phyloP scores from a whole-genome alignment of 2,797 vertebrate genomes.

The Rhinophrynus dorsalis region DNA sequence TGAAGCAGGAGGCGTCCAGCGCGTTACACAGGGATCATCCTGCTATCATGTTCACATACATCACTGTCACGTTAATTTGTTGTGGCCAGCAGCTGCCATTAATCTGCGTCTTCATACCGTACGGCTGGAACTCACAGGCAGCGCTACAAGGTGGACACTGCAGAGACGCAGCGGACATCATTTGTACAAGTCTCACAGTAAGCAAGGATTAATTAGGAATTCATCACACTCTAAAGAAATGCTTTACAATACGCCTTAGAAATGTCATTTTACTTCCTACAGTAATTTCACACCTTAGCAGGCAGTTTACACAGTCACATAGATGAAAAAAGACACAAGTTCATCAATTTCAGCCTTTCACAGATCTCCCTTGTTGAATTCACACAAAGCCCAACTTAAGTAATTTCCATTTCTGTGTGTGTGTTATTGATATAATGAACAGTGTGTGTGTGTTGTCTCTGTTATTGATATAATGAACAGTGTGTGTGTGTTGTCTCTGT shows the following conservation, averaged over 20 bases:
- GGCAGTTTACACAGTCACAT: too few relatives aligned
- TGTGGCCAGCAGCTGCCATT: slow-evolving; percentile 93
- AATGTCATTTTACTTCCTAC: slow-evolving; percentile 20
- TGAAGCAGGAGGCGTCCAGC: slow-evolving; percentile 82
- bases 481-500: too few relatives aligned
- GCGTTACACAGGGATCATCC: slow-evolving; percentile 76
- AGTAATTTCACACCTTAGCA: neutral
- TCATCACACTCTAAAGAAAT: slow-evolving; percentile 34
- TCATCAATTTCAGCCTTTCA: too few relatives aligned
- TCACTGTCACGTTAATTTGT: slow-evolving; percentile 97
- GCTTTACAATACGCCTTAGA: neutral
- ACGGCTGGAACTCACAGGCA: slow-evolving; percentile 75
- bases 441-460: too few relatives aligned
- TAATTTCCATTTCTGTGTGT: too few relatives aligned
- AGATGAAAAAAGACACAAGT: too few relatives aligned
- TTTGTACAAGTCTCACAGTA: slow-evolving; percentile 25
- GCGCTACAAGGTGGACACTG: slow-evolving; percentile 64
- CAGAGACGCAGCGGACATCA: slow-evolving; percentile 44
- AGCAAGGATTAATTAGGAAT: slow-evolving; percentile 42
- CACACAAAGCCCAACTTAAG: too few relatives aligned
- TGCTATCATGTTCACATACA: slow-evolving; percentile 87
- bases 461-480: too few relatives aligned
- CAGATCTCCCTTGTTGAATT: too few relatives aligned
- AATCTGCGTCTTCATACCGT: slow-evolving; percentile 92
- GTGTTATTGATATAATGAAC: too few relatives aligned